Evolutionary conservation across 2,888 invertebrate species (phyloP).

Genomic region (Sphaerophoria rueppellii): DNA sequence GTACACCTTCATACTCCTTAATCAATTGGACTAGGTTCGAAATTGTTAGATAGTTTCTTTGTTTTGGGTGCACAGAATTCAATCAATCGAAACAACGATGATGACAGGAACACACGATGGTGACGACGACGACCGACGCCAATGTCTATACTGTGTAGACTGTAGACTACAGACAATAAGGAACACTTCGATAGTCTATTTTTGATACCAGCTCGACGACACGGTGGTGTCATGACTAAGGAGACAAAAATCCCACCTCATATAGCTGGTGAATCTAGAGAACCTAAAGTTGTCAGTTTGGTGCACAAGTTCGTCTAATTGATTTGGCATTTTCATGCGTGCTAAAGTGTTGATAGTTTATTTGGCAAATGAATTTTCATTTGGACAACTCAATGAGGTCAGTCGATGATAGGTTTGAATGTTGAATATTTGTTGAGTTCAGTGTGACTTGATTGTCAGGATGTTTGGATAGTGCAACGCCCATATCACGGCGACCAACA

Average conservation of each 20-base stretch:
- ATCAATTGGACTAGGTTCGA: slow-evolving; percentile 37
- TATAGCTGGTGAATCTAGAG: not conserved
- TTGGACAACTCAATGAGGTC: slow-evolving; percentile 58
- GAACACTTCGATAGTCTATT: slow-evolving; percentile 38
- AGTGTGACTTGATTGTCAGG: slow-evolving; percentile 33
- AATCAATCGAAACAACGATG: slow-evolving; percentile 13
- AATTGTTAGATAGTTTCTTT: slow-evolving; percentile 34
- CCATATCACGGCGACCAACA: no score
- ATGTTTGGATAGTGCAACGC: slow-evolving; percentile 40
- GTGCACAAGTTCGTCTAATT: slow-evolving; percentile 47
- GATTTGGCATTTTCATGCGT: slow-evolving; percentile 66
- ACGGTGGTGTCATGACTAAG: not conserved
- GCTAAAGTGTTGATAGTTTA: slow-evolving; percentile 61
- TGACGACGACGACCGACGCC: not conserved
- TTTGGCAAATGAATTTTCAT: slow-evolving; percentile 52
- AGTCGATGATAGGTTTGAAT: slow-evolving; percentile 50
- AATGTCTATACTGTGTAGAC: no score
- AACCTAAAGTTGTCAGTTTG: slow-evolving; percentile 33
- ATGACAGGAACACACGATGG: not conserved
- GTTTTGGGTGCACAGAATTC: slow-evolving; percentile 26
- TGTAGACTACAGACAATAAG: slow-evolving; percentile 33
- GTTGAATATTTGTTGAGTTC: not conserved
- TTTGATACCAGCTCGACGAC: slow-evolving; percentile 42
- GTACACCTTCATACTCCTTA: slow-evolving; percentile 25
- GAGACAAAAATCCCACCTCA: slow-evolving; percentile 7